phyloP scores from a whole-genome alignment of 1,140 invertebrate genomes.

The Pentalonia nigronervosa region DNA sequence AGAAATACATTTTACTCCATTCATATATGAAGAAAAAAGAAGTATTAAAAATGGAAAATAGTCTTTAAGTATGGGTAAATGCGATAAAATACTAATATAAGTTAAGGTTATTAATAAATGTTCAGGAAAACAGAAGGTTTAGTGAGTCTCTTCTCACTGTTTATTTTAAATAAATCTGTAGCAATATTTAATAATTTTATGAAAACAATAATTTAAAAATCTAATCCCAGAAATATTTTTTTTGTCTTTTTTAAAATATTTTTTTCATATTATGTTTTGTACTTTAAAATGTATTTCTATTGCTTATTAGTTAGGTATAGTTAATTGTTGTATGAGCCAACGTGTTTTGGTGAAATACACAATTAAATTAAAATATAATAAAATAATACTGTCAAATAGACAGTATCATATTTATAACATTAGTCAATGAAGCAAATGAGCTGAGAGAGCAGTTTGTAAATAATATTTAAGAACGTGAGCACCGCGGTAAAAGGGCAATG shows the following conservation, averaged over 20 bases:
- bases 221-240: too few relatives aligned
- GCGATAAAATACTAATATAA: not conserved
- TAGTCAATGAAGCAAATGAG: too few relatives aligned
- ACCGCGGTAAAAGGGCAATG: too few relatives aligned
- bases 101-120: not conserved
- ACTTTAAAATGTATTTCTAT: not conserved
- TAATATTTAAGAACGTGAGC: too few relatives aligned
- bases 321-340: too few relatives aligned
- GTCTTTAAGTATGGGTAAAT: not conserved
- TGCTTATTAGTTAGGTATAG: not conserved
- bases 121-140: not conserved
- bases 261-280: not conserved
- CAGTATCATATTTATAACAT: too few relatives aligned
- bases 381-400: too few relatives aligned
- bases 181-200: not conserved
- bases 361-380: too few relatives aligned
- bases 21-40: not conserved
- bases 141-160: not conserved
- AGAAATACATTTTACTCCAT: not conserved
- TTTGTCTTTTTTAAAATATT: not conserved
- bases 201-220: not conserved
- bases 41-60: not conserved
- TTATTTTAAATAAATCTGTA: not conserved
- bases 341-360: too few relatives aligned
- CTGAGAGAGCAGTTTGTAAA: too few relatives aligned